Evolutionary conservation across 2,888 invertebrate genomes (phyloP).

Genomic region (Dryocosmus kuriphilus): DNA sequence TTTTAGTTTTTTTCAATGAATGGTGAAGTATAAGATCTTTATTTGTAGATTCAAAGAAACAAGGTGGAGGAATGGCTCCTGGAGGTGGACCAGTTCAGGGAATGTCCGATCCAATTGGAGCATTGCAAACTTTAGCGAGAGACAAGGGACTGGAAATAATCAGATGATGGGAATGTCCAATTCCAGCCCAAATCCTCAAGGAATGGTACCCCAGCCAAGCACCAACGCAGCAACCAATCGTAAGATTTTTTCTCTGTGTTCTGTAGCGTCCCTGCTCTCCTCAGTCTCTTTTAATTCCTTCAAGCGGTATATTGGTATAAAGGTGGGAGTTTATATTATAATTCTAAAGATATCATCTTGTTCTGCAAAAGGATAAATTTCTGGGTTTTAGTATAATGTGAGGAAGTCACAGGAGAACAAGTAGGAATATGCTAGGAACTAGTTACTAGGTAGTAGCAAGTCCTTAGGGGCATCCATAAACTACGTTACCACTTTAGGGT

Average conservation of each 20-base stretch:
- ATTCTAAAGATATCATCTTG: too few relatives aligned
- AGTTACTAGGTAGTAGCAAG: too few relatives aligned
- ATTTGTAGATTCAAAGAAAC: slow-evolving; percentile 52
- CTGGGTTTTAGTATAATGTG: too few relatives aligned
- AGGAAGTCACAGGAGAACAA: too few relatives aligned
- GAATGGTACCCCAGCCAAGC: slow-evolving; percentile 81
- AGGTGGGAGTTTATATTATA: too few relatives aligned
- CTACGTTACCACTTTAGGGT: too few relatives aligned
- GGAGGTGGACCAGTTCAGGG: slow-evolving; percentile 77
- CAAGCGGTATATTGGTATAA: too few relatives aligned
- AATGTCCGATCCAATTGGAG: slow-evolving; percentile 92
- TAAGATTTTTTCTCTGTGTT: slow-evolving; percentile 58
- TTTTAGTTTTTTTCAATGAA: neutral
- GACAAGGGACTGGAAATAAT: slow-evolving; percentile 83
- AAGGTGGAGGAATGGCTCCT: slow-evolving; percentile 46
- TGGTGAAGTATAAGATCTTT: neutral
- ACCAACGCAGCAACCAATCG: slow-evolving; percentile 77
- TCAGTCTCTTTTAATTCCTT: too few relatives aligned
- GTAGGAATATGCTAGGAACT: too few relatives aligned
- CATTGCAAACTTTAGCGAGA: slow-evolving; percentile 90
- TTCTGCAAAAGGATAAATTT: too few relatives aligned
- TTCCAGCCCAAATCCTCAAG: slow-evolving; percentile 80
- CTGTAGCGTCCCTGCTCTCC: too few relatives aligned
- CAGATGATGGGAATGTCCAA: slow-evolving; percentile 81
- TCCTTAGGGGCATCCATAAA: too few relatives aligned